Conservation (phyloP, 53 echinoderm and acorn worm genomes). For the Zoroaster sp. region DNA sequence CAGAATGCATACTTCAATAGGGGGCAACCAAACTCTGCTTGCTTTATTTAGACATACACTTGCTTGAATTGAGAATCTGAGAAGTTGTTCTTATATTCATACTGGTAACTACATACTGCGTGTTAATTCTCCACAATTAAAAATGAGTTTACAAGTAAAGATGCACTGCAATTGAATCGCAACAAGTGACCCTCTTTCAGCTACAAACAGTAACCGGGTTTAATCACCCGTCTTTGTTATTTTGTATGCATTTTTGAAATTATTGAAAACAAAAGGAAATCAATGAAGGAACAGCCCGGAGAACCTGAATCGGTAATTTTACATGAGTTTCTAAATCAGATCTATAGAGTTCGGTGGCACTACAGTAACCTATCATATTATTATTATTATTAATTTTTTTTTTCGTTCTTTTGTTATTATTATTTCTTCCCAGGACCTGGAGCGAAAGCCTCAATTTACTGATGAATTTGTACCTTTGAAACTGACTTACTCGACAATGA, state of each 20-base stretch:
- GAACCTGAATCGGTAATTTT: background rate
- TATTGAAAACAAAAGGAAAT: background rate
- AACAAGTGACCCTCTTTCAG: background rate
- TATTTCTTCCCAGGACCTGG: background rate
- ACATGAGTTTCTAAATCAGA: background rate
- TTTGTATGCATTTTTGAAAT: background rate
- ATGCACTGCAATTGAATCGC: too few species aligned
- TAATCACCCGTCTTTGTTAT: background rate
- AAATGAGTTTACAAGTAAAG: too few species aligned
- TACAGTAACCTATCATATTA: background rate
- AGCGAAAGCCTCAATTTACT: slow-evolving; percentile 22
- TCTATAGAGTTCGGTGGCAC: background rate
- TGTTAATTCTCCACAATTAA: too few species aligned
- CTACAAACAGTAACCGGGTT: background rate
- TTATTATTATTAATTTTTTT: too few species aligned
- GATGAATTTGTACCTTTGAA: slow-evolving; percentile 17
- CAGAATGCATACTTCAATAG: too few species aligned
- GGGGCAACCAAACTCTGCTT: too few species aligned
- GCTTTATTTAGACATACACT: too few species aligned
- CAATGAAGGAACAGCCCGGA: background rate
- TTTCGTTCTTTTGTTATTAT: background rate
- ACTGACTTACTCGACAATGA: background rate
- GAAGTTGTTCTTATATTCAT: too few species aligned
- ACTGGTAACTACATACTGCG: too few species aligned
- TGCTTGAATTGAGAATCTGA: too few species aligned